A percentile compares a stretch with the other conserved stretches of the same genome.
phyloP scores from a whole-genome alignment of 2,888 invertebrate species.

The Urechis unicinctus region DNA sequence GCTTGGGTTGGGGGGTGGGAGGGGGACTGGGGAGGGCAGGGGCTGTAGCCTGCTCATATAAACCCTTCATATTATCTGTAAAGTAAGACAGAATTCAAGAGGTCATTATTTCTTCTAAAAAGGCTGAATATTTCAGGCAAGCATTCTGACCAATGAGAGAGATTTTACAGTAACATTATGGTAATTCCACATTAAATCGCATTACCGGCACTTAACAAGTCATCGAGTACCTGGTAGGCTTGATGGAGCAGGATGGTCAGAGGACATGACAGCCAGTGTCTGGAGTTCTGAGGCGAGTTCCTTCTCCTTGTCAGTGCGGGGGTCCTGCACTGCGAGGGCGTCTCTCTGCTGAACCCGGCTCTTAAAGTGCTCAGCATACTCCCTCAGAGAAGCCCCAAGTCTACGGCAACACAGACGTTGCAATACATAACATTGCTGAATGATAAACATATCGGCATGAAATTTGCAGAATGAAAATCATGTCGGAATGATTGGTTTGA shows the following conservation, averaged over 20 bases:
- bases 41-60: slow-evolving; percentile 41
- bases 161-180: no score
- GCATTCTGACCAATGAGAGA: no score
- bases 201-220: no score
- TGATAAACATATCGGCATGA: no score
- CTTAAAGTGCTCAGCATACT: slow-evolving; percentile 39
- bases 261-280: background rate
- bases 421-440: no score
- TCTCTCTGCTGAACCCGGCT: slow-evolving; percentile 25
- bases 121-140: no score
- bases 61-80: slow-evolving; percentile 31
- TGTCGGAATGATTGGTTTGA: no score
- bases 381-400: slow-evolving; percentile 29
- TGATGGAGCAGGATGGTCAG: background rate
- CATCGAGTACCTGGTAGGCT: no score
- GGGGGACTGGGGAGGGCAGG: slow-evolving; percentile 36
- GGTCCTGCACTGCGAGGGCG: slow-evolving; percentile 34
- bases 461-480: no score
- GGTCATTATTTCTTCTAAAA: no score
- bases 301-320: slow-evolving; percentile 40
- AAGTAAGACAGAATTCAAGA: background rate
- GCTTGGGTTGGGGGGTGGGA: slow-evolving; percentile 38
- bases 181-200: no score
- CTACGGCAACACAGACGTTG: slow-evolving; percentile 24
- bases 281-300: slow-evolving; percentile 29